Evolutionary conservation across 2,113 vertebrate species (phyloP).

Genomic region (Mesocricetus auratus): DNA sequence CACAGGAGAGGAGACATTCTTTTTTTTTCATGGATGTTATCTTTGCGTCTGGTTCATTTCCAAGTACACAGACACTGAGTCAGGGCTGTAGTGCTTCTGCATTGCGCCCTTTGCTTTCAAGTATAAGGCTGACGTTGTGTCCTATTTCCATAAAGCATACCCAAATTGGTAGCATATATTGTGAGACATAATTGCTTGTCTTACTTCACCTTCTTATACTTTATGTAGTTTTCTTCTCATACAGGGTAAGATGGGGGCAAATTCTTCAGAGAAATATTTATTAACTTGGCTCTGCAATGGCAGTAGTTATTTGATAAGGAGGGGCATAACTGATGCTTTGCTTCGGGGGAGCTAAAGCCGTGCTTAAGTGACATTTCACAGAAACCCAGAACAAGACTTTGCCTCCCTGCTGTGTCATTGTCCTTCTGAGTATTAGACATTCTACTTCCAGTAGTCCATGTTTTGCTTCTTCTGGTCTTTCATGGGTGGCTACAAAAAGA

Average conservation of each 20-base stretch:
- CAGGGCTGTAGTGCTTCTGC: not conserved
- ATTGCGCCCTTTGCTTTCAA: conserved; percentile 8
- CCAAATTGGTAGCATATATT: not conserved
- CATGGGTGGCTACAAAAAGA: not conserved
- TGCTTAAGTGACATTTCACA: not conserved
- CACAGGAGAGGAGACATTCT: conserved; percentile 6
- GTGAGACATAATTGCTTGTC: not conserved
- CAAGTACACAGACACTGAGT: not conserved
- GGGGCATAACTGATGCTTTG: not conserved
- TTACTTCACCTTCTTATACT: not conserved
- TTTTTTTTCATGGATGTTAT: not conserved
- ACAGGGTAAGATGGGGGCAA: not conserved
- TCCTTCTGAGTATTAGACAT: not conserved
- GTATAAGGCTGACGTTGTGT: not conserved
- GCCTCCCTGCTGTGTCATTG: not conserved
- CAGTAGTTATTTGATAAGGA: not conserved
- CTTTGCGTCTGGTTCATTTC: conserved; percentile 2
- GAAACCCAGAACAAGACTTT: not conserved
- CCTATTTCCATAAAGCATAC: not conserved
- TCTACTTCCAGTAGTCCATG: not conserved
- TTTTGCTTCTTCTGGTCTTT: not conserved
- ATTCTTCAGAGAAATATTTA: not conserved
- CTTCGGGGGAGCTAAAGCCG: not conserved
- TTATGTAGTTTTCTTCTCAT: not conserved
- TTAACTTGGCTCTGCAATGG: not conserved